phyloP scores from a whole-genome alignment of 1,140 invertebrate genomes.

The Heterodera schachtii region DNA sequence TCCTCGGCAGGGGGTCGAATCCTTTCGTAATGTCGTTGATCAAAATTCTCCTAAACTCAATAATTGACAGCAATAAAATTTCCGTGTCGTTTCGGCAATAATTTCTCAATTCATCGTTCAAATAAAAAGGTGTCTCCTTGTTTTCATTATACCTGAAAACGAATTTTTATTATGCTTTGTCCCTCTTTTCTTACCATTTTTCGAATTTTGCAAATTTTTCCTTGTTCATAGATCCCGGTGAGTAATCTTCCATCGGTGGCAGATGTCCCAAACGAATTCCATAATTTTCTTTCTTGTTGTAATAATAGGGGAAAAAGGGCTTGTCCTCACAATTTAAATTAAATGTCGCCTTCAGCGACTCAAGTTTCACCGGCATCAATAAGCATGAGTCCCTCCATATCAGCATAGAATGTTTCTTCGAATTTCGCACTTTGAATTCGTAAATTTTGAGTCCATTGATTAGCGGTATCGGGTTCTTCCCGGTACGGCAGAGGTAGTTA shows the following conservation, averaged over 20 bases:
- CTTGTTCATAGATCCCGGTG: background rate
- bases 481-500: background rate
- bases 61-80: background rate
- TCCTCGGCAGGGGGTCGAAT: conserved; percentile 1
- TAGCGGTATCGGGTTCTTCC: background rate
- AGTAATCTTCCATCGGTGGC: background rate
- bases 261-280: background rate
- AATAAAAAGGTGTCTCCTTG: background rate
- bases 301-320: background rate
- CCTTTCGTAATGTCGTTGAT: background rate
- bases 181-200: background rate
- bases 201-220: background rate
- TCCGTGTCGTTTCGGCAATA: conserved; percentile 16
- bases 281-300: conserved; percentile 1
- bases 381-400: background rate
- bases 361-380: background rate
- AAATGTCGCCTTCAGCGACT: background rate
- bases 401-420: background rate
- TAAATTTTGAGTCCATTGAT: conserved; percentile 3
- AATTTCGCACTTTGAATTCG: background rate
- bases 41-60: conserved; percentile 10
- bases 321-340: background rate
- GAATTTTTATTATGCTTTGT: background rate
- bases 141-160: background rate
- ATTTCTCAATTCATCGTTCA: background rate